phyloP scores from a whole-genome alignment of 2,888 invertebrate genomes.

The Aleiodes alternator region DNA sequence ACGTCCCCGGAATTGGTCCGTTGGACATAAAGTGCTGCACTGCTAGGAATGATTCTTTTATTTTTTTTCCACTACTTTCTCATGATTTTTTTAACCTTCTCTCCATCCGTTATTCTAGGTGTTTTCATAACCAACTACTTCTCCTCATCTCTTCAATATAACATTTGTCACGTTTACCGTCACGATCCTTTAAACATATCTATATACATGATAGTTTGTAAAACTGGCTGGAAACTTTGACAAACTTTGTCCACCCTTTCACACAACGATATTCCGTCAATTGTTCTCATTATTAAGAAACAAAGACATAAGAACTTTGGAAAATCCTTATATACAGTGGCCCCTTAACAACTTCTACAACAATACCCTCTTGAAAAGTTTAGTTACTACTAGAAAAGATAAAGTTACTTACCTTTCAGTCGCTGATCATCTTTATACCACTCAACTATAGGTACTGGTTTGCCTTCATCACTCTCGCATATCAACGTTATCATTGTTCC shows the following conservation, averaged over 20 bases:
- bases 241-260: neutral
- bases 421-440: slow-evolving; percentile 85
- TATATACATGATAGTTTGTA: slow-evolving; percentile 19
- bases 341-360: slow-evolving; percentile 13
- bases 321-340: slow-evolving; percentile 18
- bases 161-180: slow-evolving; percentile 16
- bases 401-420: slow-evolving; percentile 66
- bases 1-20: slow-evolving; percentile 54
- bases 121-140: slow-evolving; percentile 18
- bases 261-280: slow-evolving; percentile 14
- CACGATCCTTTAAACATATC: neutral
- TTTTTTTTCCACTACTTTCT: slow-evolving; percentile 1
- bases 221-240: neutral
- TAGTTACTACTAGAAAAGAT: slow-evolving; percentile 21
- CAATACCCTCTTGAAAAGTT: slow-evolving; percentile 23
- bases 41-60: slow-evolving; percentile 25
- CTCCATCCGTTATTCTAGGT: slow-evolving; percentile 7
- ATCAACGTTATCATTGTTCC: slow-evolving; percentile 82
- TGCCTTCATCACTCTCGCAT: slow-evolving; percentile 87
- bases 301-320: slow-evolving; percentile 20
- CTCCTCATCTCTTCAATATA: slow-evolving; percentile 14
- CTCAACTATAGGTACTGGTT: slow-evolving; percentile 88
- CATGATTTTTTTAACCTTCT: neutral
- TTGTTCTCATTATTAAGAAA: slow-evolving; percentile 24
- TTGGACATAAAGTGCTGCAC: slow-evolving; percentile 38